phyloP scores from a whole-genome alignment of 1,140 invertebrate genomes.

The Goniozus legneri region DNA sequence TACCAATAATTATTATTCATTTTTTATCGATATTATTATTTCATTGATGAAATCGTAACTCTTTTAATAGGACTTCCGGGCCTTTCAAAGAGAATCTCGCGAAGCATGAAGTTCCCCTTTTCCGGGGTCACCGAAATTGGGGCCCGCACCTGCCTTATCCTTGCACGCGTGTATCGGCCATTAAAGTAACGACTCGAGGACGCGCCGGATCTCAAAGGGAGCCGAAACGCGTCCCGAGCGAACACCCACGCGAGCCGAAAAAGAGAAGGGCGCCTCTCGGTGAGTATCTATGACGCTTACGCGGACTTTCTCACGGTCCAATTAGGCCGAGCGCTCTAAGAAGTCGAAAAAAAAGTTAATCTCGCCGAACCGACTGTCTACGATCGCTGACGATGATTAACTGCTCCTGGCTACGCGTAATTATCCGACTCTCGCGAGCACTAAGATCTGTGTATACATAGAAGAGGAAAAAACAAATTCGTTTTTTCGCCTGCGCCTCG shows the following conservation, averaged over 20 bases:
- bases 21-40: too few species aligned
- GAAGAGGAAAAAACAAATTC: not conserved
- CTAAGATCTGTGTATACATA: not conserved
- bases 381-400: not conserved
- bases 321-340: slow-evolving; percentile 1
- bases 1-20: too few species aligned
- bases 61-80: too few species aligned
- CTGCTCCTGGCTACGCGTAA: not conserved
- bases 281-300: slow-evolving; percentile 9
- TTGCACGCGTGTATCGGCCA: too few species aligned
- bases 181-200: too few species aligned
- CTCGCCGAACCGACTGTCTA: not conserved
- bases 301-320: slow-evolving; percentile 23
- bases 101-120: slow-evolving; percentile 12
- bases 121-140: slow-evolving; percentile 9
- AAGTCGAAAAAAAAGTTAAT: not conserved
- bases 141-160: slow-evolving; percentile 20
- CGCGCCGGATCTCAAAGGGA: slow-evolving; percentile 11
- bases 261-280: not conserved
- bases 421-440: not conserved
- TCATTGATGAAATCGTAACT: too few species aligned
- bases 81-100: slow-evolving; percentile 2
- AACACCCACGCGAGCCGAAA: slow-evolving; percentile 22
- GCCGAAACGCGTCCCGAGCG: slow-evolving; percentile 1
- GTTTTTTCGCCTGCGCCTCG: not conserved